Conservation (phyloP, 1,140 invertebrate species). For the Drosophila repleta region DNA sequence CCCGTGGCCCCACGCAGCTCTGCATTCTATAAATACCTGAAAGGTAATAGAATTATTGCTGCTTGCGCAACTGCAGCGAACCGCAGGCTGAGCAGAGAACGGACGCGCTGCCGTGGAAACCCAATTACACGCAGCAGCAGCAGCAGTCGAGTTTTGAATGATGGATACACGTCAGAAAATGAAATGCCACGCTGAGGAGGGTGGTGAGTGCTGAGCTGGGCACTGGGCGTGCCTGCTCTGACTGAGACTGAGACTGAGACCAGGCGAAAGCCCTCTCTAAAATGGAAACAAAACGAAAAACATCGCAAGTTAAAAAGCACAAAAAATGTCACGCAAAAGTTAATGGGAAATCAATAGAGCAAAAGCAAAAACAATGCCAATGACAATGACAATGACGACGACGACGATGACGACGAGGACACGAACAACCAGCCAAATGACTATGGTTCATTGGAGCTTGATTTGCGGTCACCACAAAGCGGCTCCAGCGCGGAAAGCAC, state of each 20-base stretch:
- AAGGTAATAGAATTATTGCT: constrained; percentile 1
- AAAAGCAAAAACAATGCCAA: constrained; percentile 37
- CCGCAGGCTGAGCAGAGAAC: neutral
- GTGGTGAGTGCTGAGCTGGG: constrained; percentile 8
- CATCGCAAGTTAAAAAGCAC: constrained; percentile 30
- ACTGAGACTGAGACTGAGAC: neutral
- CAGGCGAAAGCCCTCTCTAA: neutral
- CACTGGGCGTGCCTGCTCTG: neutral
- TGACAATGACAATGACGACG: constrained; percentile 6
- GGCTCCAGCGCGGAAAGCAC: neutral
- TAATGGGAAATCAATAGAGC: constrained; percentile 74
- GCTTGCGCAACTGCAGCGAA: neutral
- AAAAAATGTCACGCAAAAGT: constrained; percentile 71
- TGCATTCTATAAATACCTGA: neutral
- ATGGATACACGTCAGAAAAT: constrained; percentile 29
- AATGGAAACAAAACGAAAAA: neutral
- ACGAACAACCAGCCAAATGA: neutral
- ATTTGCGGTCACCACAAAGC: constrained; percentile 17
- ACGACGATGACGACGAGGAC: constrained; percentile 1
- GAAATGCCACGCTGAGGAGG: constrained; percentile 18
- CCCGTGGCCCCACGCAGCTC: neutral
- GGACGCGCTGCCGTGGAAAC: neutral
- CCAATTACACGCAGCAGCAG: neutral
- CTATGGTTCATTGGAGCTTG: constrained; percentile 9
- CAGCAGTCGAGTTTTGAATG: constrained; percentile 16